Evolutionary conservation across 2,888 invertebrate genomes (phyloP).

Genomic region (Agapostemon virescens): DNA sequence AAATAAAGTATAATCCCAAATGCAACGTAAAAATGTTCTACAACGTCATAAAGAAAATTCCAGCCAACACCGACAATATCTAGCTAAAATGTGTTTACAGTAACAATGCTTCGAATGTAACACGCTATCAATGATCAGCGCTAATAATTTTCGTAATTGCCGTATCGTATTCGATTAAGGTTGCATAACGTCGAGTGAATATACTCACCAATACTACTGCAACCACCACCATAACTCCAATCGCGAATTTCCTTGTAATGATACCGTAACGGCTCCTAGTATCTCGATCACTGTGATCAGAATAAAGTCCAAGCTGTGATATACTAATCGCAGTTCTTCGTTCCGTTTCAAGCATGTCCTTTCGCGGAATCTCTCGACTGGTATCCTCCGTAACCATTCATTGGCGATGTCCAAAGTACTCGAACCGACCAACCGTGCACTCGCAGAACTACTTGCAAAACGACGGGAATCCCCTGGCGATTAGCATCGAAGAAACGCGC

Average conservation of each 20-base stretch:
- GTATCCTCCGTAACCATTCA: constrained; percentile 52
- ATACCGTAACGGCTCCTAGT: constrained; percentile 72
- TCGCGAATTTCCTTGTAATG: constrained; percentile 74
- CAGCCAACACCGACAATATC: too few relatives aligned
- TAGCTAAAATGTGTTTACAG: too few relatives aligned
- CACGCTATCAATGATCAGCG: too few relatives aligned
- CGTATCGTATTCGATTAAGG: neutral
- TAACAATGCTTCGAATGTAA: too few relatives aligned
- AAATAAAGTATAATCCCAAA: too few relatives aligned
- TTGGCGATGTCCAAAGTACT: constrained; percentile 27
- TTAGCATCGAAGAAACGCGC: neutral
- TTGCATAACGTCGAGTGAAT: neutral
- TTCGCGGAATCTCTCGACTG: constrained; percentile 39
- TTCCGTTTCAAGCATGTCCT: constrained; percentile 74
- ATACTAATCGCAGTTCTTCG: constrained; percentile 78
- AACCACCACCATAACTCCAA: constrained; percentile 78
- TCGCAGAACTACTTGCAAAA: neutral
- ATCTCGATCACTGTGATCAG: constrained; percentile 76
- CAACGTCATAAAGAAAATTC: too few relatives aligned
- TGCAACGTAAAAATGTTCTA: too few relatives aligned
- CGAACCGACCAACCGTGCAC: constrained; percentile 37
- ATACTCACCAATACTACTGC: constrained; percentile 76
- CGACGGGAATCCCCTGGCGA: neutral
- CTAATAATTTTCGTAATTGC: neutral
- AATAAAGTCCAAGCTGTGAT: constrained; percentile 79